Evolutionary conservation across 2,888 invertebrate genomes (phyloP), one percentile per base, ranked within the genome.

Genomic region (Platycnemis pennipes): DNA sequence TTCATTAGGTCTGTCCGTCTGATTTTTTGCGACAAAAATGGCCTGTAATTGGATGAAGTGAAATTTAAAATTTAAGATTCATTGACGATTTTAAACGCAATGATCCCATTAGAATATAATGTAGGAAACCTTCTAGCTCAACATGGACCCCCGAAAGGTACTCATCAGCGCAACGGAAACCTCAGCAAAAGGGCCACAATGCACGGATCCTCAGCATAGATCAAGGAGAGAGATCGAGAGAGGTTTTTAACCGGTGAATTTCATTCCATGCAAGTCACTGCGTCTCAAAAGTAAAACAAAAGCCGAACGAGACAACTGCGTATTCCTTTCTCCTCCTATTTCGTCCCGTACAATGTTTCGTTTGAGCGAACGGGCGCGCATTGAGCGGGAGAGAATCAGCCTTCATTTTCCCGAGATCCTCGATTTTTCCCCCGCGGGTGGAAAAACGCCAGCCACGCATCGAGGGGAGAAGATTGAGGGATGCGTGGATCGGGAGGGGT

Each of bases 321-420:
- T 37, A 77, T 77, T 77, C 77, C 26, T 31, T 77, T 13, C 37
- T 11, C 11, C 31, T 31, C n/a, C 7, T 5, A 37, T 77, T 77
- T 37, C 37, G 31, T 77, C 77, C 16, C 37, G 2, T 37, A 37
- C 31, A 77, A 77, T n/a, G 37, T 77, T 77, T 77, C 77, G 37
- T 37, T 77, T 77, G 37, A 77, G 37, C 77, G 37, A 77, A 77
- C 37, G 77, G 37, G 77, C 31, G 26, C 31, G 37, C 37, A 77
- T 37, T 13, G n/a, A 77, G 77, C 22, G 37, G 37, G 77, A 77
- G 13, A 3, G 77, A 31, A 77, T 37, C 37, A 77, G 31, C 77
- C 77, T 77, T 77, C 77, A 77, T 26, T 77, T 77, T 77, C 77
- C 49, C 77, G 77, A 77, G 77, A 77, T 77, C 26, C 77, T 77